Base-by-base conservation (phyloP, 2,888 invertebrate genomes). In the Dynastes tityus region DNA sequence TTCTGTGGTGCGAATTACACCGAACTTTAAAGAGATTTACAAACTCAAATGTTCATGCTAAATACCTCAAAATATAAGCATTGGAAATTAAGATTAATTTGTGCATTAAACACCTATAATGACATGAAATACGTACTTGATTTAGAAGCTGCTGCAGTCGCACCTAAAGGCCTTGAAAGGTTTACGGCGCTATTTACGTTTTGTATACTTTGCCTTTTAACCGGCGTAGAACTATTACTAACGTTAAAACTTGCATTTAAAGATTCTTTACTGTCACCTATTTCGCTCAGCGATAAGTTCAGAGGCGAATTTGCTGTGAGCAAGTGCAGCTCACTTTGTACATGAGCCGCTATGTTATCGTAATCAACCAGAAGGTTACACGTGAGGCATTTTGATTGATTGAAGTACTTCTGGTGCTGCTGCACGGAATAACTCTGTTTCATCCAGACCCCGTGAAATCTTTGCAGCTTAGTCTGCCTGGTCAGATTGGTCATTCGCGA, bases 381-480 rank as follows among this genome's bases (percentile, higher is more conserved):
- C 6, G 71, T 45, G 4, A 73, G 29, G 40, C 79, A 79, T 55
- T 77, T 77, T 6, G 58, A 40, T 2, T 37, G 29, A 49, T 63
- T 45, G 45, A 79, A 71, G 49, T 79, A 55, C 9, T 53, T 76
- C 58, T 79, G 79, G 27, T 79, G 71, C 22, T 71, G 29, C 32
- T 79, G 79, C 32, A 77, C 37, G 4, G 53, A 29, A 1, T 67
- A 40, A 11, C 65, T 65, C n/a, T 73, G 73, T 9, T 45, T 71
- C 73, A 67, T 65, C 79, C 79, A 79, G 16, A 37, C 22, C 2
- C 58, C 32, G 37, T 79, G 79, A 51, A 79, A 79, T 13, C 37
- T 74, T 40, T 22, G 55, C 45, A 79, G 16, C 53, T 78, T 65
- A 45, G 65, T 64, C 37, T 73, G 78, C 2, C 27, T 5, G 1